Conservation (phyloP, 2,797 vertebrate genomes). For the Xiphophorus birchmanni region DNA sequence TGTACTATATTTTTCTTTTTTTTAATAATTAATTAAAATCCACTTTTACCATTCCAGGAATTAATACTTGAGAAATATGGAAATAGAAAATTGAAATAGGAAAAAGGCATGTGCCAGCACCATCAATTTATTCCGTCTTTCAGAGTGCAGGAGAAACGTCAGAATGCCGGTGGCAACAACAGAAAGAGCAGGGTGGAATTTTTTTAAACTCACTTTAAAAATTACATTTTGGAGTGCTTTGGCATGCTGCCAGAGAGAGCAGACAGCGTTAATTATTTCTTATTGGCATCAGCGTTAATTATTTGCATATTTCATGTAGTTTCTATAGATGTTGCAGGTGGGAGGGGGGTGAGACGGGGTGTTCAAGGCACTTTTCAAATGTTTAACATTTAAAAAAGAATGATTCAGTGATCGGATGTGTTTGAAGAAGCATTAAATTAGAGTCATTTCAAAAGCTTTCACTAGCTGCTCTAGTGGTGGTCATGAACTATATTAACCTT, state of each 20-base stretch:
- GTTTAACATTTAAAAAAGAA: constrained; percentile 29
- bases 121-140: constrained; percentile 76
- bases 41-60: constrained; percentile 77
- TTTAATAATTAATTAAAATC: constrained; percentile 45
- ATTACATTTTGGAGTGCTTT: constrained; percentile 79
- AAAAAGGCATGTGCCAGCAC: constrained; percentile 62
- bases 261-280: constrained; percentile 78
- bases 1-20: background rate
- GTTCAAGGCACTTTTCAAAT: constrained; percentile 30
- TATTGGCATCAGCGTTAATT: constrained; percentile 77
- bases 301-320: constrained; percentile 81
- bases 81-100: constrained; percentile 68
- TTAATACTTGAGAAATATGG: constrained; percentile 85
- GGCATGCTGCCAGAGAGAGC: constrained; percentile 75
- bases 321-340: constrained; percentile 67
- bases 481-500: constrained; percentile 48
- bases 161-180: constrained; percentile 77
- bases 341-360: constrained; percentile 21
- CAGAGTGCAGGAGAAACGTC: constrained; percentile 76
- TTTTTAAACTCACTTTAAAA: constrained; percentile 78
- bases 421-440: constrained; percentile 39
- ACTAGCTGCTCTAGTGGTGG: constrained; percentile 36
- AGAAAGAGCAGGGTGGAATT: constrained; percentile 66
- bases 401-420: constrained; percentile 37
- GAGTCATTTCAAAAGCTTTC: constrained; percentile 51